These are phyloP conservation scores for Formica aserva DNA, from an alignment of 2,888 invertebrate genomes.

Conservation along the genomic window DNA sequence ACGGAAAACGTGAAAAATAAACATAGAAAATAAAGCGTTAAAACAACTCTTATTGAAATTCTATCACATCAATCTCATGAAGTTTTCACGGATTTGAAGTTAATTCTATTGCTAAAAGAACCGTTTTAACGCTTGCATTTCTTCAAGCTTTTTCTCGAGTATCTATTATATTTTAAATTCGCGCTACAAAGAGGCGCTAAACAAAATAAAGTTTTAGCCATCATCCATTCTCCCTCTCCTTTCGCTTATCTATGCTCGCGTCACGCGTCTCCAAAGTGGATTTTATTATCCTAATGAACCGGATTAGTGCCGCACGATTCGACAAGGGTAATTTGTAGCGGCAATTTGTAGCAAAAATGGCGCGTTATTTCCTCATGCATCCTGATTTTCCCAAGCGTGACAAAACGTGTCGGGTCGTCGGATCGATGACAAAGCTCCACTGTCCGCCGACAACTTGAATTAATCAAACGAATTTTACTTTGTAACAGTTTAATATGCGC, in stretches of 20 bases:
- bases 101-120: neutral
- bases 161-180: neutral
- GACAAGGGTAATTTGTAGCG: constrained; percentile 40
- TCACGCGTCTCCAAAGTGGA: neutral
- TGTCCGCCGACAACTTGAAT: constrained; percentile 57
- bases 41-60: constrained; percentile 1
- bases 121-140: neutral
- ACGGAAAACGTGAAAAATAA: neutral
- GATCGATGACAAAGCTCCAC: constrained; percentile 27
- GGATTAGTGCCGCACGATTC: constrained; percentile 34
- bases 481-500: constrained; percentile 65
- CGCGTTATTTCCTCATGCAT: constrained; percentile 15
- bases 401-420: constrained; percentile 27
- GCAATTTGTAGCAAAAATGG: constrained; percentile 41
- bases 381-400: constrained; percentile 48
- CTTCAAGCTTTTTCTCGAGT: neutral
- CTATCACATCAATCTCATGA: neutral
- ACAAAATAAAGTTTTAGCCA: neutral
- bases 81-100: neutral
- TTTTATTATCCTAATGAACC: constrained; percentile 42
- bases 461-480: constrained; percentile 68
- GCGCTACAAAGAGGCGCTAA: neutral
- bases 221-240: neutral
- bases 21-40: constrained; percentile 17
- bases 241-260: neutral